phyloP scores from a whole-genome alignment of 1,140 invertebrate species.

The Sycobia sp. region DNA sequence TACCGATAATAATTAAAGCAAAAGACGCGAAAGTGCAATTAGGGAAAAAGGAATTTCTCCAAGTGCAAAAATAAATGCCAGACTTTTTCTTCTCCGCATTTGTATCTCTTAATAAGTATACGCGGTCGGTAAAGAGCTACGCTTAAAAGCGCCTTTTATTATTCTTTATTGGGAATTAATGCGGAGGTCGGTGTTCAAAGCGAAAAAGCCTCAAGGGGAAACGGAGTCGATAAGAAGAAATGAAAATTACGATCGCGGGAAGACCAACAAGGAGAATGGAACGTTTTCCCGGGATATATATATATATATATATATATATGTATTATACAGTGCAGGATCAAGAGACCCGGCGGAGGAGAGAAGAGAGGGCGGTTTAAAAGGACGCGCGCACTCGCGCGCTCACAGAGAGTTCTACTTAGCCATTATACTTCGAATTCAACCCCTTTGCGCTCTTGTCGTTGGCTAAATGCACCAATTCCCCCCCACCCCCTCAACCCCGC shows the following conservation, averaged over 20 bases:
- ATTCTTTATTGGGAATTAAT: slow-evolving; percentile 1
- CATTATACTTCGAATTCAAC: slow-evolving; percentile 27
- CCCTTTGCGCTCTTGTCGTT: slow-evolving; percentile 30
- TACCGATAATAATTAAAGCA: background rate
- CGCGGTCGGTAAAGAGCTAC: background rate
- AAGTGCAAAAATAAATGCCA: background rate
- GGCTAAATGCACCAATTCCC: background rate
- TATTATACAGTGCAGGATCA: too few species aligned
- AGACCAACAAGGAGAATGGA: background rate
- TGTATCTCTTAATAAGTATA: background rate
- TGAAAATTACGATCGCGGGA: background rate
- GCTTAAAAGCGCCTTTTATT: background rate
- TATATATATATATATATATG: too few species aligned
- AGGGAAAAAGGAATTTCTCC: background rate
- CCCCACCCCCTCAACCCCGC: too few species aligned
- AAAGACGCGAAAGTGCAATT: background rate
- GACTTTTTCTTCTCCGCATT: background rate
- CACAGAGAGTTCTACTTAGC: too few species aligned
- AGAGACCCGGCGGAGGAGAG: too few species aligned
- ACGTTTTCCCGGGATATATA: too few species aligned
- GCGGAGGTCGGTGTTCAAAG: background rate
- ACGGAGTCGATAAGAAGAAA: background rate
- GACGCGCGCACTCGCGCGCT: too few species aligned
- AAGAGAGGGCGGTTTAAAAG: too few species aligned
- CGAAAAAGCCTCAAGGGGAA: background rate